Evolutionary conservation across 2,113 vertebrate species (phyloP).

Genomic region (Corapipo altera): DNA sequence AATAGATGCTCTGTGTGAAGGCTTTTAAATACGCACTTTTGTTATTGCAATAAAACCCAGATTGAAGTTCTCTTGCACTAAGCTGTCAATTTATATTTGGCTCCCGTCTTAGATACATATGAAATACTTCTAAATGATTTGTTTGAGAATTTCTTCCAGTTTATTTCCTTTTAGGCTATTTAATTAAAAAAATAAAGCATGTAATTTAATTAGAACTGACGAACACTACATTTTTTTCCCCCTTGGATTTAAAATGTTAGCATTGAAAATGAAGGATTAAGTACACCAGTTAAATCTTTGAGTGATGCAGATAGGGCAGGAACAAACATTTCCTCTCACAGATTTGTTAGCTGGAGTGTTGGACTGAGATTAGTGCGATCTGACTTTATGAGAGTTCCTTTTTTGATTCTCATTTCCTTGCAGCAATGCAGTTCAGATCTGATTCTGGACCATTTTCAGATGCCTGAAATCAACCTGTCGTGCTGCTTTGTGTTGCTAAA

Average conservation of each 20-base stretch:
- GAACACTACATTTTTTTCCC: background rate
- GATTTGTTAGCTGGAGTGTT: background rate
- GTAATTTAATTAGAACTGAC: slow-evolving; percentile 34
- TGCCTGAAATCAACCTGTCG: background rate
- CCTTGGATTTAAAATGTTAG: background rate
- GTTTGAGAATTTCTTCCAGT: background rate
- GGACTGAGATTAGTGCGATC: background rate
- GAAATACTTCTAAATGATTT: slow-evolving; percentile 43
- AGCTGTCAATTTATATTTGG: slow-evolving; percentile 52
- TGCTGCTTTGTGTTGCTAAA: background rate
- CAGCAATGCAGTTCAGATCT: background rate
- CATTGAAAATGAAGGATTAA: slow-evolving; percentile 25
- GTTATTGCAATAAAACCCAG: slow-evolving; percentile 65
- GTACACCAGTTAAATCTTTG: background rate
- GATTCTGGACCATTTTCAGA: background rate
- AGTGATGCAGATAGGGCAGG: background rate
- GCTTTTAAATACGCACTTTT: slow-evolving; percentile 61
- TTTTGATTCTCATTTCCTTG: background rate
- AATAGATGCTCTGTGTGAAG: slow-evolving; percentile 65
- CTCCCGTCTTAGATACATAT: slow-evolving; percentile 27
- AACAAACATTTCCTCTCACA: background rate
- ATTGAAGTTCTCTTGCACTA: slow-evolving; percentile 46
- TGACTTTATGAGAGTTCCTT: background rate
- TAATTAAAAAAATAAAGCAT: slow-evolving; percentile 27
- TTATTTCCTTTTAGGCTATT: slow-evolving; percentile 21